These are phyloP conservation scores for Ispidina lecontei DNA, from an alignment of 2,797 vertebrate species.

Conservation along the genomic window DNA sequence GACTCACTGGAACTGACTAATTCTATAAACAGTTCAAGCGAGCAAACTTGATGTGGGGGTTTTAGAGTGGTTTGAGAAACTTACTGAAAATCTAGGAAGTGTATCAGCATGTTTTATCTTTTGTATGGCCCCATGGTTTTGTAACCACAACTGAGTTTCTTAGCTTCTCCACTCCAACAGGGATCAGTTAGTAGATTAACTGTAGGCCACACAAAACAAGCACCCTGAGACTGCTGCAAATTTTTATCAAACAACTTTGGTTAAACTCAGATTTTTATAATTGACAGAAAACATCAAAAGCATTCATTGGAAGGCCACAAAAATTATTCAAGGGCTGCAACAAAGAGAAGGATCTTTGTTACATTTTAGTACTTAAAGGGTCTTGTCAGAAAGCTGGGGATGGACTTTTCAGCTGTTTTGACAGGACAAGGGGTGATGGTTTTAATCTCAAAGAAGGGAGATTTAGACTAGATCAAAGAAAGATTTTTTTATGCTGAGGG, in stretches of 20 bases:
- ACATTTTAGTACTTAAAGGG: background rate
- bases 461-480: background rate
- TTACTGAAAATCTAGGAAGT: background rate
- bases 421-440: background rate
- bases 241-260: background rate
- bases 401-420: background rate
- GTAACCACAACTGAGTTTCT: background rate
- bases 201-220: background rate
- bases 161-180: background rate
- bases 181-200: background rate
- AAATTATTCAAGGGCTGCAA: background rate
- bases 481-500: background rate
- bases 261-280: background rate
- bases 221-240: background rate
- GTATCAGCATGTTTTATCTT: background rate
- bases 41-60: background rate
- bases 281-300: background rate
- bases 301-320: accelerated
- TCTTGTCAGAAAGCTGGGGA: background rate
- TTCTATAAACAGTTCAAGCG: background rate
- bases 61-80: background rate
- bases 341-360: background rate
- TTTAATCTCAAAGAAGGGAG: background rate
- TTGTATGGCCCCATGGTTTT: background rate
- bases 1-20: background rate